phyloP scores from a whole-genome alignment of 2,888 invertebrate species.

The Plebejus melissa region DNA sequence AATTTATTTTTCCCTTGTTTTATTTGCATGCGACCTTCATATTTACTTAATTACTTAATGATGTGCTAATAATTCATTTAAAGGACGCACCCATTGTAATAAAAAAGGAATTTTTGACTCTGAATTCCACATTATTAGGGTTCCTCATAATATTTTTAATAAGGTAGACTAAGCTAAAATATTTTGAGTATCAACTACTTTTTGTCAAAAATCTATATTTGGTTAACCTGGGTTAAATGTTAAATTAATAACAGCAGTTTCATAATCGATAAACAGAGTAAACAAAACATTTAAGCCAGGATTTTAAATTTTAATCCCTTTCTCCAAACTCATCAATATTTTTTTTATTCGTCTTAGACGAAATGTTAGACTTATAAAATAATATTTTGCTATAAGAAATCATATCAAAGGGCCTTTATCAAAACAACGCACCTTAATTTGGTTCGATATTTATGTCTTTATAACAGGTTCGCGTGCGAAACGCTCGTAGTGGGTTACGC shows the following conservation, averaged over 20 bases:
- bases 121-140: neutral
- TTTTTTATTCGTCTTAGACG: neutral
- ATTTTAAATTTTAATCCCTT: no score
- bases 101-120: slow-evolving; percentile 15
- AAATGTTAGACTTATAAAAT: neutral
- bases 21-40: slow-evolving; percentile 24
- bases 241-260: no score
- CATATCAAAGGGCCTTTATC: slow-evolving; percentile 45
- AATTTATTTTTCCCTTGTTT: slow-evolving; percentile 23
- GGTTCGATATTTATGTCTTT: slow-evolving; percentile 62
- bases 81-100: slow-evolving; percentile 22
- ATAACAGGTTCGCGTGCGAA: slow-evolving; percentile 67
- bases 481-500: slow-evolving; percentile 52
- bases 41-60: slow-evolving; percentile 21
- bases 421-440: slow-evolving; percentile 52
- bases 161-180: neutral
- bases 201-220: no score
- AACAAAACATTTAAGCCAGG: neutral
- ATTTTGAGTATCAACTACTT: no score
- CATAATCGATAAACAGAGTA: no score
- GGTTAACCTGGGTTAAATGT: no score
- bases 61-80: slow-evolving; percentile 18
- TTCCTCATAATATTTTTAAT: neutral
- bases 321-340: no score
- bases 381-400: slow-evolving; percentile 29